Percentiles rank a stretch among this genome's conserved stretches.
Evolutionary conservation across 2,888 invertebrate genomes (phyloP).

Genomic region (Strigamia transsilvanica): DNA sequence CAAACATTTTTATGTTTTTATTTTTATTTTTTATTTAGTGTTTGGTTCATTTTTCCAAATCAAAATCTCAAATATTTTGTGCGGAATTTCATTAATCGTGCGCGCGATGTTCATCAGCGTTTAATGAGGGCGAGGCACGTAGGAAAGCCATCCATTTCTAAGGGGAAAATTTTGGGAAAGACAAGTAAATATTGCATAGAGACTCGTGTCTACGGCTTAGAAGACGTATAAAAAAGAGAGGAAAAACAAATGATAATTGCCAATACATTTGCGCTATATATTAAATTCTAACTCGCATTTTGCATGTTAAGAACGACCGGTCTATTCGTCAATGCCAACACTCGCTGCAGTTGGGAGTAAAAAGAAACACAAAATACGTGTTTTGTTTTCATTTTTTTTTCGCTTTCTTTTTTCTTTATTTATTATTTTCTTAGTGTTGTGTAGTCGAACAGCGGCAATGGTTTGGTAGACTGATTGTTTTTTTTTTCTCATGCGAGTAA

Average conservation of each 20-base stretch:
- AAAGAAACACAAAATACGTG: no score
- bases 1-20: neutral
- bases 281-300: neutral
- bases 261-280: slow-evolving; percentile 4
- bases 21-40: no score
- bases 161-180: slow-evolving; percentile 17
- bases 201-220: neutral
- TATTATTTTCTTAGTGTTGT: no score
- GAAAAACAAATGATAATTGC: slow-evolving; percentile 41
- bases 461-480: no score
- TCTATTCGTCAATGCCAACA: neutral
- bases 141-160: slow-evolving; percentile 34
- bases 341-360: neutral
- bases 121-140: slow-evolving; percentile 37
- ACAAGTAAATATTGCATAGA: slow-evolving; percentile 34
- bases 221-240: neutral
- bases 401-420: no score
- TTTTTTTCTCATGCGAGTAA: no score
- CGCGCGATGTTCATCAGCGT: slow-evolving; percentile 7
- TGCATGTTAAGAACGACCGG: neutral
- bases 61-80: neutral
- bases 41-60: neutral
- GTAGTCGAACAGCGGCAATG: no score
- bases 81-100: slow-evolving; percentile 41
- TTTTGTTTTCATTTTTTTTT: no score